These are phyloP conservation scores for Natrix natrix DNA, from an alignment of 2,797 vertebrate species.

Conservation along the genomic window DNA sequence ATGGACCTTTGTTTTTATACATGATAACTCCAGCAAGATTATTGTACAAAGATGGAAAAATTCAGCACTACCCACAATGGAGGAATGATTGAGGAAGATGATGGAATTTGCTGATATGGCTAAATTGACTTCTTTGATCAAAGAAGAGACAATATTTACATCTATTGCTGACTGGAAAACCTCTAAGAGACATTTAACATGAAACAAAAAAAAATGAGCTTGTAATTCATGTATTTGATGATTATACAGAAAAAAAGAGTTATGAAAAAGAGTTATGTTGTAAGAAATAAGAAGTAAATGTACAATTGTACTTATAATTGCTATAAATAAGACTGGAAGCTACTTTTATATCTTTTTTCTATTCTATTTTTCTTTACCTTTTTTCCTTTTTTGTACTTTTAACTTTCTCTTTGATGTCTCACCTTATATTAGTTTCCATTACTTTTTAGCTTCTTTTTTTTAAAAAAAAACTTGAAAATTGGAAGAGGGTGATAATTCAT, in stretches of 20 bases:
- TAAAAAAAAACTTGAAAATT: constrained; percentile 45
- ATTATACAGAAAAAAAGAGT: not conserved
- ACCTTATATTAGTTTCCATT: not conserved
- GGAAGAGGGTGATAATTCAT: constrained; percentile 74
- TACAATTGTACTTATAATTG: not conserved
- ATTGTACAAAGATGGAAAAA: not conserved
- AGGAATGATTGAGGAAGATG: not conserved
- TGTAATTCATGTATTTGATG: not conserved
- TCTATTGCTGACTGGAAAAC: not conserved
- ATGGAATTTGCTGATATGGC: not conserved
- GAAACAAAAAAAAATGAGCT: not conserved
- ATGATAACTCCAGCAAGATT: not conserved
- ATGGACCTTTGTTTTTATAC: not conserved
- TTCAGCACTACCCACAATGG: not conserved
- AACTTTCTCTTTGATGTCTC: not conserved
- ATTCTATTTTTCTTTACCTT: not conserved
- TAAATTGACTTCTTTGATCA: not conserved
- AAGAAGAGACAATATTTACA: not conserved
- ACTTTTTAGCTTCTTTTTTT: not conserved
- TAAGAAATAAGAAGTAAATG: not conserved
- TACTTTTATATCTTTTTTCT: not conserved
- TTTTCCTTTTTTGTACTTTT: not conserved
- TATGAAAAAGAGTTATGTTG: not conserved
- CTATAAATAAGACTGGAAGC: not conserved
- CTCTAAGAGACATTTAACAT: not conserved